Conservation (phyloP, 2,797 vertebrate genomes). For the Bradypodion ventrale region DNA sequence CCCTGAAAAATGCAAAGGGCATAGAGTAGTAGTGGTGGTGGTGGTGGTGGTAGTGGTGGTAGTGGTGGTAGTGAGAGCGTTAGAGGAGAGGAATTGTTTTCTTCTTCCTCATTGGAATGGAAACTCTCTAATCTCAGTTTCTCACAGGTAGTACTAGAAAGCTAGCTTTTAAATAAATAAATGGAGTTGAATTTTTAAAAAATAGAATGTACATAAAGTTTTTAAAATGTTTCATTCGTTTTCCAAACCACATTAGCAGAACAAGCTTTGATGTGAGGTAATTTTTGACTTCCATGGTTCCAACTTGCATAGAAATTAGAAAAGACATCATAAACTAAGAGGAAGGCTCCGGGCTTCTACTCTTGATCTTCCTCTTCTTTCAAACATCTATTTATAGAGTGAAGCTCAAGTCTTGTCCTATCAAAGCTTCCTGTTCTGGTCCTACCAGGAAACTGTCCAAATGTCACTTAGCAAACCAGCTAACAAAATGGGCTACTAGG, state of each 20-base stretch:
- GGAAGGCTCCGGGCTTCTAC: not conserved
- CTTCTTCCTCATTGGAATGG: not conserved
- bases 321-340: not conserved
- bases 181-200: not conserved
- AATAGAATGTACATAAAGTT: not conserved
- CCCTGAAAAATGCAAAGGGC: not conserved
- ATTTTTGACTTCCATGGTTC: not conserved
- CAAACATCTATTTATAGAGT: not conserved
- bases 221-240: not conserved
- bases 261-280: not conserved
- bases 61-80: not conserved
- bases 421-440: not conserved
- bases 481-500: too few species aligned
- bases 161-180: not conserved
- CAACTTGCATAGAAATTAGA: slow-evolving; percentile 5
- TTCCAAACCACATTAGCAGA: not conserved
- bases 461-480: too few species aligned
- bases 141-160: not conserved
- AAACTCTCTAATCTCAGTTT: not conserved
- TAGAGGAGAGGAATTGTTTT: not conserved
- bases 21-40: too few species aligned
- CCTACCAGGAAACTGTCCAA: not conserved
- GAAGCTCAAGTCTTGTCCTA: not conserved
- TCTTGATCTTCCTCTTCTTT: not conserved
- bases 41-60: too few species aligned